Conservation (phyloP, 2,888 invertebrate genomes). For the Scaptomyza flava region DNA sequence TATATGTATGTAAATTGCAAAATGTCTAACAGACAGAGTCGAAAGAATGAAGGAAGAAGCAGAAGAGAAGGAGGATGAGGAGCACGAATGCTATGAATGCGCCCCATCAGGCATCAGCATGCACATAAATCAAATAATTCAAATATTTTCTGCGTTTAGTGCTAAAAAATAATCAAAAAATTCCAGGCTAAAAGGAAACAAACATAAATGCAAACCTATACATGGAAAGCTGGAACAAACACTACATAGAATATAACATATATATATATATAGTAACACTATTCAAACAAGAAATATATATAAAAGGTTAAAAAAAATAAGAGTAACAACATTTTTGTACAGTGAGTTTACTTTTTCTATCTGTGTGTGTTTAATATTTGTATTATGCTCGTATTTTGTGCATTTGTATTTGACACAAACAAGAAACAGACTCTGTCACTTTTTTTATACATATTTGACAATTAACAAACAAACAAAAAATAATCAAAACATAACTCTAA, state of each 20-base stretch:
- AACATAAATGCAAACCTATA: slow-evolving; percentile 9
- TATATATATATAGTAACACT: slow-evolving; percentile 31
- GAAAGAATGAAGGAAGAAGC: slow-evolving; percentile 10
- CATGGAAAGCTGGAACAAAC: slow-evolving; percentile 24
- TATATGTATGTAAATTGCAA: slow-evolving; percentile 57
- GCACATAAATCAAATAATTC: slow-evolving; percentile 74
- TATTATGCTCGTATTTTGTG: slow-evolving; percentile 72
- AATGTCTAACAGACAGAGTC: slow-evolving; percentile 26
- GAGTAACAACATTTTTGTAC: slow-evolving; percentile 61
- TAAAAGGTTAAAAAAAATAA: slow-evolving; percentile 14
- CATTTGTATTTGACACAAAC: slow-evolving; percentile 69
- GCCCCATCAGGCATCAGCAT: slow-evolving; percentile 61
- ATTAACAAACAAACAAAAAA: slow-evolving; percentile 21
- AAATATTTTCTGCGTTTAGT: slow-evolving; percentile 74
- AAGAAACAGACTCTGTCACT: slow-evolving; percentile 67
- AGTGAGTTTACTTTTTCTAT: slow-evolving; percentile 73
- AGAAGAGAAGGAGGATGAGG: slow-evolving; percentile 8
- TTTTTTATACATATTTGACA: slow-evolving; percentile 65
- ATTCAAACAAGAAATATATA: slow-evolving; percentile 13
- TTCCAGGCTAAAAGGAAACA: slow-evolving; percentile 46
- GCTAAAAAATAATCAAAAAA: slow-evolving; percentile 77
- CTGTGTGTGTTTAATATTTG: slow-evolving; percentile 69
- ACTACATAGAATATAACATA: slow-evolving; percentile 22
- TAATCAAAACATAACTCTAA: slow-evolving; percentile 20
- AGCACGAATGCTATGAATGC: slow-evolving; percentile 62